Conservation (phyloP, 2,888 invertebrate genomes). For the Crocallis elinguaria region DNA sequence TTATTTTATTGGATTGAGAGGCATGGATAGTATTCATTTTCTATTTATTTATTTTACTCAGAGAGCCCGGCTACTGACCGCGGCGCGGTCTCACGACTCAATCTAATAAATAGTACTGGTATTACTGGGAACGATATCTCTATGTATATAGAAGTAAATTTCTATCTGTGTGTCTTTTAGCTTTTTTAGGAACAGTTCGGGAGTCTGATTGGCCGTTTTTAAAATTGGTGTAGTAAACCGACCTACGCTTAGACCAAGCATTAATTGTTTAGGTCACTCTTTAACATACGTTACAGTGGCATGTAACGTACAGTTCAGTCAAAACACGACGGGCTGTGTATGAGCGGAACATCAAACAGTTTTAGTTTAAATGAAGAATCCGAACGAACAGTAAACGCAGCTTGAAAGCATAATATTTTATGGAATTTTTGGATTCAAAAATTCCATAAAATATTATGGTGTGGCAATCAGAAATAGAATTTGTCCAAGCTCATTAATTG, state of each 20-base stretch:
- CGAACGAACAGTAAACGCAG: too few relatives aligned
- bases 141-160: slow-evolving; percentile 20
- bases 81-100: slow-evolving; percentile 78
- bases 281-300: too few relatives aligned
- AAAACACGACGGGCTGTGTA: too few relatives aligned
- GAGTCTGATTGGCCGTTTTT: neutral
- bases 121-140: slow-evolving; percentile 68
- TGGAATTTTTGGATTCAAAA: too few relatives aligned
- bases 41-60: slow-evolving; percentile 74
- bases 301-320: too few relatives aligned
- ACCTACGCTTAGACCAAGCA: neutral
- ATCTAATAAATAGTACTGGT: slow-evolving; percentile 80
- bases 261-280: too few relatives aligned
- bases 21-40: slow-evolving; percentile 57
- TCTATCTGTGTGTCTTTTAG: neutral
- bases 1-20: slow-evolving; percentile 54
- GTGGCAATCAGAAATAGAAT: too few relatives aligned
- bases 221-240: neutral
- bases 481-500: too few relatives aligned
- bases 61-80: slow-evolving; percentile 59
- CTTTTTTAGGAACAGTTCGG: neutral
- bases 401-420: too few relatives aligned
- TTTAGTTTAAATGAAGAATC: too few relatives aligned
- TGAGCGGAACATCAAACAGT: too few relatives aligned
- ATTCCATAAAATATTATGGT: too few relatives aligned